Conservation (phyloP, 2,888 invertebrate species). For the Eupithecia abbreviata region DNA sequence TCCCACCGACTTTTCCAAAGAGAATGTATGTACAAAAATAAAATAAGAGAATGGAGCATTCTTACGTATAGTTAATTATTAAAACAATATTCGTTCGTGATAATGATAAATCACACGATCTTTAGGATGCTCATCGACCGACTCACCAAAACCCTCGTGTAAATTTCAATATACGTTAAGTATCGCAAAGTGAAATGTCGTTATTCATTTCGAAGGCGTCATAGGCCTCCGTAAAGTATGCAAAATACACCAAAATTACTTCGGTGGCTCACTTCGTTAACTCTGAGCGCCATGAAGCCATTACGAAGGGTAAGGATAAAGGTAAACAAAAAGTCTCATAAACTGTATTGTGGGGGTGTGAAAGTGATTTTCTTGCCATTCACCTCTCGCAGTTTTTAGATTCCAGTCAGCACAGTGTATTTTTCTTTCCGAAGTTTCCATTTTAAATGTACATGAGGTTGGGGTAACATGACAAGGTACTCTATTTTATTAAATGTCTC, state of each 20-base stretch:
- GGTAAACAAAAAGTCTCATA: constrained; percentile 45
- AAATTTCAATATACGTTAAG: constrained; percentile 43
- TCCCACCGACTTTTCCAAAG: too few relatives aligned
- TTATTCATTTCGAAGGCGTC: constrained; percentile 40
- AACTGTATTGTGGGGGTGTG: constrained; percentile 38
- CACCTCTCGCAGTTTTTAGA: constrained; percentile 36
- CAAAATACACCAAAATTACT: constrained; percentile 45
- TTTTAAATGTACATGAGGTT: not conserved
- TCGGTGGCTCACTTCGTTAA: constrained; percentile 43
- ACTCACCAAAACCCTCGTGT: constrained; percentile 26
- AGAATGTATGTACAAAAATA: too few relatives aligned
- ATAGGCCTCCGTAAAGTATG: constrained; percentile 41
- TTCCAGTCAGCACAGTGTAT: constrained; percentile 18
- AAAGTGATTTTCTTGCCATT: constrained; percentile 41
- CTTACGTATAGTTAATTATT: too few relatives aligned
- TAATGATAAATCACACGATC: constrained; percentile 34
- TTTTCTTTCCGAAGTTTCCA: constrained; percentile 8
- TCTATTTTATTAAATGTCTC: constrained; percentile 3
- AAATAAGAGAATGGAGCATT: too few relatives aligned
- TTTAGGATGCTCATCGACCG: constrained; percentile 27
- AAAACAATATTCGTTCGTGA: not conserved
- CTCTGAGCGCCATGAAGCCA: constrained; percentile 44
- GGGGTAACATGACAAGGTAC: constrained; percentile 1
- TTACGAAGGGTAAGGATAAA: constrained; percentile 41
- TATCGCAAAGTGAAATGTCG: constrained; percentile 43